Evolutionary conservation across 2,113 vertebrate species (phyloP), one percentile per base, ranked within the genome.

Genomic region (Azemiops feae): DNA sequence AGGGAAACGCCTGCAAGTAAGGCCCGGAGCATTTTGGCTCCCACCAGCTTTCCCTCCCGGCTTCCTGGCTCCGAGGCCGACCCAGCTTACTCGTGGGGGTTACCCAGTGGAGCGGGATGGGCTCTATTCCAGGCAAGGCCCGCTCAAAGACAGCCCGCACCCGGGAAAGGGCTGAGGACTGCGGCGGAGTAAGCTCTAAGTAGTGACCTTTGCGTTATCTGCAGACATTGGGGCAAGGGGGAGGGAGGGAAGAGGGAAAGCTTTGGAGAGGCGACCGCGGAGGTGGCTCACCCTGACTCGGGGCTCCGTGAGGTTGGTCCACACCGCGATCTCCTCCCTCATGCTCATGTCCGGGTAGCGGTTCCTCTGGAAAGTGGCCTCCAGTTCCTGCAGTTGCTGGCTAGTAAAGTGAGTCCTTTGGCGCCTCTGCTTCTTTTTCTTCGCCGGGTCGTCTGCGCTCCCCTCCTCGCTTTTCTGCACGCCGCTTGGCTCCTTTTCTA

Each of bases 341-440:
- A 99, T 99, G 97, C 99, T 99, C 99, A 99, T 99, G 96, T 99
- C 99, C 1, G 99, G 99, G 96, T 99, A 99, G 92, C 99, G 99
- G 97, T 99, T 99, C 95, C 99, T 95, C 97, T 99, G 99, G 97
- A 99, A 99, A 30, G 99, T 99, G 95, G 99, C 98, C 91, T 99
- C 99, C 95, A 99, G 98, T 97, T 99, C 99, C 96, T 99, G 99
- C 93, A 99, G 97, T 98, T 99, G 99, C 96, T 99, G 99, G 97
- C 99, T 99, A 91, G 99, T 99, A 98, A 99, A 99, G 96, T 99
- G 99, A 34, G 99, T 99, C 92, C 99, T 97, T 96, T 99, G 99
- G 95, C 99, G 97, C 91, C 99, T 95, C 97, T 99, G 98, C 95
- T 99, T 99, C 97, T 99, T 99, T 96, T 99, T 99, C 96, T 99